These are phyloP conservation scores for Tigriopus californicus DNA, from an alignment of 2,888 invertebrate species.

Conservation along the genomic window DNA sequence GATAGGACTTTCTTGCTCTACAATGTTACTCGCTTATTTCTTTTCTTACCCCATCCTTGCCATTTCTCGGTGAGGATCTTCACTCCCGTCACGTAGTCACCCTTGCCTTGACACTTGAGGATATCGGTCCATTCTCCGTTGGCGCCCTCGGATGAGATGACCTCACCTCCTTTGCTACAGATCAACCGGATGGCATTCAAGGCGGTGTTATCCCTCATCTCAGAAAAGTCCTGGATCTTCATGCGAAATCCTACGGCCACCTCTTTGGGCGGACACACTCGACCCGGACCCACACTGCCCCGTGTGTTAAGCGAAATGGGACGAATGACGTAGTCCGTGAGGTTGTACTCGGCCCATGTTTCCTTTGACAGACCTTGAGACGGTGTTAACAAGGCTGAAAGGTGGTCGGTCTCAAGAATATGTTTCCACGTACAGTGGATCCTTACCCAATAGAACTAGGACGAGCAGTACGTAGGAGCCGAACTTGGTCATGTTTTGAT, in stretches of 20 bases:
- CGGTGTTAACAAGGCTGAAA: background rate
- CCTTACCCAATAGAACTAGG: background rate
- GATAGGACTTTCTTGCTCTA: too few relatives aligned
- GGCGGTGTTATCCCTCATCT: background rate
- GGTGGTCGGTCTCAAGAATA: too few relatives aligned
- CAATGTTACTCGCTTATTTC: too few relatives aligned
- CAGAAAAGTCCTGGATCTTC: background rate
- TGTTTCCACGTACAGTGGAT: too few relatives aligned
- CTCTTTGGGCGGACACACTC: background rate
- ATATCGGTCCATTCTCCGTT: background rate
- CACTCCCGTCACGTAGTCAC: background rate
- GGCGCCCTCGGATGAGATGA: background rate
- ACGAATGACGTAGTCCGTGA: background rate
- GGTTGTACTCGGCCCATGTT: background rate
- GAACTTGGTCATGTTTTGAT: too few relatives aligned
- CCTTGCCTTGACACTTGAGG: background rate
- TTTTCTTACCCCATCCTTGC: background rate
- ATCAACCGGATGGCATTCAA: background rate
- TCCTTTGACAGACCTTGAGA: background rate
- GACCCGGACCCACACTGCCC: background rate
- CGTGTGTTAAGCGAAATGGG: background rate
- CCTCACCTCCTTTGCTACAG: background rate
- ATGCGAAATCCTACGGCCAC: constrained; percentile 1
- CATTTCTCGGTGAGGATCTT: background rate
- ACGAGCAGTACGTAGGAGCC: too few relatives aligned